Conservation (phyloP, 2,113 vertebrate species). For the Cryptotis parvus region DNA sequence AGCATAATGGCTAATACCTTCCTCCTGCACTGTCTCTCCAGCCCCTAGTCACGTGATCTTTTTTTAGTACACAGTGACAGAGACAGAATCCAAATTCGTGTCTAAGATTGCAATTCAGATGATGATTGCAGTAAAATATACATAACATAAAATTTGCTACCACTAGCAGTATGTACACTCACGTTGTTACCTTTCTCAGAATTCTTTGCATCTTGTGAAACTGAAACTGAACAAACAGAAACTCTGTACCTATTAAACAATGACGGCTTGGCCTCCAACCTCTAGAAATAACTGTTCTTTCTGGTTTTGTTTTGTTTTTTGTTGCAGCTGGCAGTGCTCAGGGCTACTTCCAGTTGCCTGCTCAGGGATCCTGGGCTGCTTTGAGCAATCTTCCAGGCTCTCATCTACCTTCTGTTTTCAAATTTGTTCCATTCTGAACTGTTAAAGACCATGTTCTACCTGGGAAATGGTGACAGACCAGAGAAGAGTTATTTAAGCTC, state of each 20-base stretch:
- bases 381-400: too few relatives aligned
- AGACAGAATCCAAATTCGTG: neutral
- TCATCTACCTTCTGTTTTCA: neutral
- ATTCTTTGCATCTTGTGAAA: neutral
- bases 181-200: neutral
- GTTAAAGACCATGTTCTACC: neutral
- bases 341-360: too few relatives aligned
- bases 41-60: neutral
- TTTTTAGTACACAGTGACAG: neutral
- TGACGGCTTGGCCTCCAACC: neutral
- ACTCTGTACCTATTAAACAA: neutral
- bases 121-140: neutral
- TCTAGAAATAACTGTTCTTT: neutral
- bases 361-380: too few relatives aligned
- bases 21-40: too few relatives aligned
- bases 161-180: neutral
- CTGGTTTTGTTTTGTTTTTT: too few relatives aligned
- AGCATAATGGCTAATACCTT: too few relatives aligned
- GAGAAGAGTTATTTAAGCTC: neutral
- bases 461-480: neutral
- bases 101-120: neutral
- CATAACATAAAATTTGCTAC: neutral
- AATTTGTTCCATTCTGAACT: neutral
- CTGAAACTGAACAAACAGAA: neutral
- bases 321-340: too few relatives aligned